A percentile compares a stretch with the other conserved stretches of the same genome.
These are phyloP conservation scores for Setipinna tenuifilis DNA, from an alignment of 2,797 vertebrate genomes.

Conservation along the genomic window DNA sequence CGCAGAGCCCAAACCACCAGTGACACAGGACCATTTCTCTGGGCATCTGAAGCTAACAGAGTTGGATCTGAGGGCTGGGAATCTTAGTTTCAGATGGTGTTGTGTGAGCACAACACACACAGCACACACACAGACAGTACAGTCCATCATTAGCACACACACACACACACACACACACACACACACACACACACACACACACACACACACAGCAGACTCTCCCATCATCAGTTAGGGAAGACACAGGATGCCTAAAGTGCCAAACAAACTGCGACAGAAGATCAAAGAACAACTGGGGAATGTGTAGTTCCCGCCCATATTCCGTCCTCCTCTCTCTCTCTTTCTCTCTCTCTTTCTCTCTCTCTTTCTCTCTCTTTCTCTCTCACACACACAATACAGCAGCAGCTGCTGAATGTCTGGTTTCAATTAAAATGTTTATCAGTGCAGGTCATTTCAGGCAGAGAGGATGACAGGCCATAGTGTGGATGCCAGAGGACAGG, in stretches of 20 bases:
- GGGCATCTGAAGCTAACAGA: too few relatives aligned
- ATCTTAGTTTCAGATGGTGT: not conserved
- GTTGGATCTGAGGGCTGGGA: not conserved
- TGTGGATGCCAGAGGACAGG: constrained; percentile 40
- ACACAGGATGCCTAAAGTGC: not conserved
- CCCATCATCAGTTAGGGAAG: not conserved
- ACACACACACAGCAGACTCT: not conserved
- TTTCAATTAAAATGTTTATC: constrained; percentile 55
- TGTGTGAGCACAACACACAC: too few relatives aligned
- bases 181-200: not conserved
- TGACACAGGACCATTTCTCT: too few relatives aligned
- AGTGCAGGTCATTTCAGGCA: constrained; percentile 39
- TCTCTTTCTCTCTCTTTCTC: not conserved
- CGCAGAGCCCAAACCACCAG: not conserved
- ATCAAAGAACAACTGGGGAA: not conserved
- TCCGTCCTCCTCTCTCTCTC: not conserved
- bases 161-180: not conserved
- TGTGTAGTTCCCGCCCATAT: not conserved
- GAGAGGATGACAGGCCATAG: constrained; percentile 15
- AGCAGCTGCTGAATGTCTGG: constrained; percentile 45
- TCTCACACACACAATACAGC: not conserved
- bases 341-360: not conserved
- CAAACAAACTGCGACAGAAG: not conserved
- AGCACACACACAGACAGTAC: too few relatives aligned
- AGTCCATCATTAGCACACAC: too few relatives aligned